phyloP scores from a whole-genome alignment of 2,797 vertebrate species.

The Syndactyla subalaris region DNA sequence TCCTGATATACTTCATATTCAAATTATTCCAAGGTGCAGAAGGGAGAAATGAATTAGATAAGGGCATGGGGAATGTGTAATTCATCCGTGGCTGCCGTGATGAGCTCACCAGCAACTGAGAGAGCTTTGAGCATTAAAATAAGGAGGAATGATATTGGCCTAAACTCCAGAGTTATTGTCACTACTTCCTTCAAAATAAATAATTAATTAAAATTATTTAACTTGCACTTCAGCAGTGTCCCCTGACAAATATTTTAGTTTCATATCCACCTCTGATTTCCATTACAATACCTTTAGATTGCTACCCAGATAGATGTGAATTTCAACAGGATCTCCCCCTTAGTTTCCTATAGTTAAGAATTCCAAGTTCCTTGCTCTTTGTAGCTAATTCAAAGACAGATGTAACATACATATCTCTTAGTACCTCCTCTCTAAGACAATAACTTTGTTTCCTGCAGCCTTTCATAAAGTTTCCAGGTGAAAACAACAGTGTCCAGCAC shows the following conservation, averaged over 20 bases:
- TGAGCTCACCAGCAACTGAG: background rate
- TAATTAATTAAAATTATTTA: background rate
- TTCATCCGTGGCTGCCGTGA: background rate
- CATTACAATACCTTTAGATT: background rate
- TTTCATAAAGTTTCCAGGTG: background rate
- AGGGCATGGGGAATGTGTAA: background rate
- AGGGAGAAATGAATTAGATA: background rate
- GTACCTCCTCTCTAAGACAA: background rate
- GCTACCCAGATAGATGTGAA: background rate
- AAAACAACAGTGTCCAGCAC: background rate
- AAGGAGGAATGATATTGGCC: background rate
- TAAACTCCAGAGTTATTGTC: background rate
- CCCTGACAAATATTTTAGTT: background rate
- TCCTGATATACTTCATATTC: slow-evolving; percentile 27
- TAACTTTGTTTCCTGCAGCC: background rate
- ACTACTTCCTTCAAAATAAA: background rate
- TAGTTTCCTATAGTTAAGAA: background rate
- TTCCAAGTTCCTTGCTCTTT: background rate
- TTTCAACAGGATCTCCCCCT: slow-evolving; percentile 1
- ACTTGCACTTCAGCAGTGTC: background rate
- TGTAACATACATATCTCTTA: background rate
- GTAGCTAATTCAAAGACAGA: background rate
- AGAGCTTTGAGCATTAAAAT: background rate
- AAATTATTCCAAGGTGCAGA: slow-evolving; percentile 1
- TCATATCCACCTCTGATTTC: background rate